phyloP scores from a whole-genome alignment of 1,140 invertebrate genomes.

The Penaeus vannamei region DNA sequence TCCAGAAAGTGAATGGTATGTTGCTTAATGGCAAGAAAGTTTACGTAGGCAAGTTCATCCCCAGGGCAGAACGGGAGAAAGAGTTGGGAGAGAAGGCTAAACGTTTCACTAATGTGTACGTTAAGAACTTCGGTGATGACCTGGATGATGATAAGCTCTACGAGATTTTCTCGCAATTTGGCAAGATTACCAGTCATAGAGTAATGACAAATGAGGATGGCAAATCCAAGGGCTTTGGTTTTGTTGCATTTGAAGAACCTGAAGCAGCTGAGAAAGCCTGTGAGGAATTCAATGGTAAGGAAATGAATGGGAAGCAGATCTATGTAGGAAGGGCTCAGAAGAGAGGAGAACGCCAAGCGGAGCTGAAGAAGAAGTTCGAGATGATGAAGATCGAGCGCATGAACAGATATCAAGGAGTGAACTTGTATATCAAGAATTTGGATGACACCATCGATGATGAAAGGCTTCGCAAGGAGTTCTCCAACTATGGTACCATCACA shows the following conservation, averaged over 20 bases:
- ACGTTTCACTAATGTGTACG: constrained; percentile 98
- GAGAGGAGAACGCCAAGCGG: constrained; percentile 97
- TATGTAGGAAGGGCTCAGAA: constrained; percentile 99
- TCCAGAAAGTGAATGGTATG: constrained; percentile 98
- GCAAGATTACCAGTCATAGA: constrained; percentile 94
- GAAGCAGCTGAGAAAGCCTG: constrained; percentile 95
- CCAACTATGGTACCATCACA: constrained; percentile 95
- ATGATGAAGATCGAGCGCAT: constrained; percentile 94
- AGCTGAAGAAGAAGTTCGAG: constrained; percentile 96
- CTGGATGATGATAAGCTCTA: constrained; percentile 93
- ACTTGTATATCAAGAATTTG: constrained; percentile 98
- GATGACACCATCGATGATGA: constrained; percentile 99
- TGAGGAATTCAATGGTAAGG: constrained; percentile 89
- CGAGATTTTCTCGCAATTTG: constrained; percentile 95
- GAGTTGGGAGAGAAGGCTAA: constrained; percentile 98
- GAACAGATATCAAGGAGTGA: constrained; percentile 91
- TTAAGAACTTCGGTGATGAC: constrained; percentile 98
- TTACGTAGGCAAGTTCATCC: constrained; percentile 98
- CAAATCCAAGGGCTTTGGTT: constrained; percentile 90
- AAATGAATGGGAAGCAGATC: constrained; percentile 75
- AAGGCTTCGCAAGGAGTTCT: constrained; percentile 93
- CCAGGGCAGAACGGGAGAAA: constrained; percentile 96
- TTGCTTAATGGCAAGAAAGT: constrained; percentile 93
- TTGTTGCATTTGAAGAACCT: constrained; percentile 98
- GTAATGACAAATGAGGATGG: constrained; percentile 75